Conservation (phyloP, 1,140 invertebrate genomes). For the Anadara kagoshimensis region DNA sequence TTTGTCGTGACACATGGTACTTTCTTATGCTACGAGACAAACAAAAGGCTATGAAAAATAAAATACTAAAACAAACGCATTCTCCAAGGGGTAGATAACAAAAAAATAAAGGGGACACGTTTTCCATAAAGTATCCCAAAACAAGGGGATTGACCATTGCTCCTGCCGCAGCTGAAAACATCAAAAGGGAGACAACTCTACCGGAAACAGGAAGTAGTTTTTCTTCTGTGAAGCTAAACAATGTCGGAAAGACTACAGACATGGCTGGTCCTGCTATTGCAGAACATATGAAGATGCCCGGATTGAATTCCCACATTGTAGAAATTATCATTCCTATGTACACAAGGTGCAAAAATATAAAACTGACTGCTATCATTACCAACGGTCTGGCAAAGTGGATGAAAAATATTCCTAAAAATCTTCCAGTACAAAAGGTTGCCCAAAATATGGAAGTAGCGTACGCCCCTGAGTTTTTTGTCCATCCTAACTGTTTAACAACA, state of each 20-base stretch:
- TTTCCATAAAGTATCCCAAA: not conserved
- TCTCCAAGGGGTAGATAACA: no score
- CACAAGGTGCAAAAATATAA: not conserved
- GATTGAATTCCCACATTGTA: not conserved
- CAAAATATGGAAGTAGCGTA: slow-evolving; percentile 44
- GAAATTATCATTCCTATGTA: not conserved
- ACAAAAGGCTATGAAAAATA: no score
- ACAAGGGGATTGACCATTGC: not conserved
- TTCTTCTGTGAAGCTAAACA: not conserved
- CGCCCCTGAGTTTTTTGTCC: slow-evolving; percentile 43
- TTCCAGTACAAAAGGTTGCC: slow-evolving; percentile 33
- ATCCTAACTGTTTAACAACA: slow-evolving; percentile 42
- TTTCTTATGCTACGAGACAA: no score
- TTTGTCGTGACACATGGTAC: no score
- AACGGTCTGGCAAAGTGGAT: slow-evolving; percentile 14
- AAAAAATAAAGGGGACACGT: no score
- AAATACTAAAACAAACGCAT: no score
- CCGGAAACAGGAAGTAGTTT: not conserved
- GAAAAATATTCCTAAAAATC: slow-evolving; percentile 45
- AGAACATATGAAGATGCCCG: not conserved
- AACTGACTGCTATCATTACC: not conserved
- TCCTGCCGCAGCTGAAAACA: not conserved
- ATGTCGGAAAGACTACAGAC: not conserved
- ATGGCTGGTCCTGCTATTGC: not conserved
- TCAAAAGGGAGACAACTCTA: not conserved